These are phyloP conservation scores for Schizotus pectinicornis DNA, from an alignment of 2,888 invertebrate genomes.

Conservation along the genomic window DNA sequence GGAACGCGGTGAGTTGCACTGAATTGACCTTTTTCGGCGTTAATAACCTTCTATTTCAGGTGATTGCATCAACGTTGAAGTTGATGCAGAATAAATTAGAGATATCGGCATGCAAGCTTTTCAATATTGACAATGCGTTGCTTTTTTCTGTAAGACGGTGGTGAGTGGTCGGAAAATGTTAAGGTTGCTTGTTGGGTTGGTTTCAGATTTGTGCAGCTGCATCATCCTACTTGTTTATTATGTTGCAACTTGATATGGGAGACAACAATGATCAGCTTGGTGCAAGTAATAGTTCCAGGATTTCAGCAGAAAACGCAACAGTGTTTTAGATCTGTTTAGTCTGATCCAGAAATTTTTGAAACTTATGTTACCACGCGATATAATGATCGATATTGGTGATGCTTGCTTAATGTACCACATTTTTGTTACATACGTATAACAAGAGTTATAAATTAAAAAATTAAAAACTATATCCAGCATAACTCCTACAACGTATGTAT, in stretches of 20 bases:
- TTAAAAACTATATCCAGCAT: too few relatives aligned
- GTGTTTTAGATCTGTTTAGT: not conserved
- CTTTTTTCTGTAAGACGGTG: conserved; percentile 38
- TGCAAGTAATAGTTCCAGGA: not conserved
- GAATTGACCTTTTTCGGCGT: not conserved
- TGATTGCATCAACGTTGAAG: conserved; percentile 10
- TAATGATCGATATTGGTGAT: too few relatives aligned
- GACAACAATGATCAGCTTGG: not conserved
- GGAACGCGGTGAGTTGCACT: not conserved
- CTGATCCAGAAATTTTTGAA: too few relatives aligned
- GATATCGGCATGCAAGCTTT: conserved; percentile 38
- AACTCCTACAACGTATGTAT: too few relatives aligned
- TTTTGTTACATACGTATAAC: too few relatives aligned
- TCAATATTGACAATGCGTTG: conserved; percentile 38
- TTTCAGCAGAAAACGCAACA: not conserved
- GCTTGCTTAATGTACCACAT: too few relatives aligned
- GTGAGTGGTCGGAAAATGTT: not conserved
- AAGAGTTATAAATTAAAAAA: too few relatives aligned
- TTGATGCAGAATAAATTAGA: conserved; percentile 14
- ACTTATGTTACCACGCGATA: too few relatives aligned
- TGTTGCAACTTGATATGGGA: conserved; percentile 38
- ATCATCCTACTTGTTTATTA: conserved; percentile 41
- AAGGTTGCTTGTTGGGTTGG: conserved; percentile 1
- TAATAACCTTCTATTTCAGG: not conserved
- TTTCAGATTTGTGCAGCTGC: conserved; percentile 38